Base-by-base conservation (phyloP, 2,888 invertebrate genomes). In the Heliconius aoede region DNA sequence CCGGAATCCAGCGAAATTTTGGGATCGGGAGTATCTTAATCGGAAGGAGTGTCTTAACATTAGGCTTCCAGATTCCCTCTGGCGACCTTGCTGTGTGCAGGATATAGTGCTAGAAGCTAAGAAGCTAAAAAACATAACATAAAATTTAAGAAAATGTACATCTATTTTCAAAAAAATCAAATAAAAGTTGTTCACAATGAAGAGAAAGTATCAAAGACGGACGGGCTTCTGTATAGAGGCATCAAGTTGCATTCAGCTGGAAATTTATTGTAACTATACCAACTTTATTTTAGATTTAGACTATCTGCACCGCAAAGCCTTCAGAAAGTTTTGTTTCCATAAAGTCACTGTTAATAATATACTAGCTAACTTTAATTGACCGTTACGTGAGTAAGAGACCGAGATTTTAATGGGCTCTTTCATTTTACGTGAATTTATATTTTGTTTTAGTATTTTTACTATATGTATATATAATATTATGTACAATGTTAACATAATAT, bases 241-340 rank as follows among this genome's bases (percentile, higher is more conserved):
- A 24, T 60, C 76, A 62, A 55, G 61, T 46, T 73, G 75, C 64
- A 69, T 76, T 73, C 75, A 69, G 58, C n/a, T 64, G 58, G 69
- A 73, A 75, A 72, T 73, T 67, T 72, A 69, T 78, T 62, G 69
- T 62, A 46, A 67, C 74, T 60, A 60, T 30, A 67, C 61, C 62
- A 68, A 72, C 68, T 69, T 67, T 61, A 68, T 68, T 68, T 51
- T 64, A 64, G 68, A 36, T 78, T 68, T 11, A 26, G 40, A 64
- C 72, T 72, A 11, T 51, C 65, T 24, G 65, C 15, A n/a, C 69
- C n/a, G 46, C 51, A 72, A 62, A 68, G 62, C 51, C 55, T 62
- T 72, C 26, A 62, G 67, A 61, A 51, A 51, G 60, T 40, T 36
- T 62, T n/a, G 30, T 62, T 71, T n/a, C 24, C 51, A 73, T 73